Conservation (phyloP, 2,113 vertebrate genomes). For the Anser brachyrhynchus region DNA sequence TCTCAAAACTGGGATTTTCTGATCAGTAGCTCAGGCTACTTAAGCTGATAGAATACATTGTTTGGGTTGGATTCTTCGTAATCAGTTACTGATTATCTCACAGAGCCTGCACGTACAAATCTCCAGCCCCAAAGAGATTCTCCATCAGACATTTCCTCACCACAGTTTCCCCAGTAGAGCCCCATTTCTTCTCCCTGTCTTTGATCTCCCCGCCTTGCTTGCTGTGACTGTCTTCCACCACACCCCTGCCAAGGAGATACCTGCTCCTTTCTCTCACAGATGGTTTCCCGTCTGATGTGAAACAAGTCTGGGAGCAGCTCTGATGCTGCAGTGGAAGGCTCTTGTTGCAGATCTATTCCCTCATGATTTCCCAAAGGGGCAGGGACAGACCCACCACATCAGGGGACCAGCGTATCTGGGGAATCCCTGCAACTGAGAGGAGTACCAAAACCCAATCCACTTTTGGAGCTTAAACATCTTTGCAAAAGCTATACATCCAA, state of each 20-base stretch:
- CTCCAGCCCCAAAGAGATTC: not conserved
- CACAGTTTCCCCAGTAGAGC: not conserved
- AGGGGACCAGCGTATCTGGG: not conserved
- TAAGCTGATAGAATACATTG: not conserved
- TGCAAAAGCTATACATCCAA: not conserved
- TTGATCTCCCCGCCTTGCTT: not conserved
- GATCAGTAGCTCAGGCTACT: not conserved
- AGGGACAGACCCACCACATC: not conserved
- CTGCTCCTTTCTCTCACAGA: not conserved
- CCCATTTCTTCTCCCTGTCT: not conserved
- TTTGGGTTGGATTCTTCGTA: not conserved
- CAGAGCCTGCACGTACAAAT: not conserved
- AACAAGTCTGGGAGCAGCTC: not conserved
- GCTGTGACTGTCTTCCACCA: not conserved
- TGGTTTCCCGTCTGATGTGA: not conserved
- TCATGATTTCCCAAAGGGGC: not conserved
- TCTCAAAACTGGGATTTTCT: not conserved
- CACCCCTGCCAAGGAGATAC: not conserved
- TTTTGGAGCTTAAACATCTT: not conserved
- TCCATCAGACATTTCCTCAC: not conserved
- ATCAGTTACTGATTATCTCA: not conserved
- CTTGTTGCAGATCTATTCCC: not conserved
- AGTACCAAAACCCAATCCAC: not conserved
- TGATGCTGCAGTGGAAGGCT: not conserved
- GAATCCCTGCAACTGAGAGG: not conserved